These are phyloP conservation scores for Pao palembangensis DNA, from an alignment of 2,113 vertebrate species.

Conservation along the genomic window DNA sequence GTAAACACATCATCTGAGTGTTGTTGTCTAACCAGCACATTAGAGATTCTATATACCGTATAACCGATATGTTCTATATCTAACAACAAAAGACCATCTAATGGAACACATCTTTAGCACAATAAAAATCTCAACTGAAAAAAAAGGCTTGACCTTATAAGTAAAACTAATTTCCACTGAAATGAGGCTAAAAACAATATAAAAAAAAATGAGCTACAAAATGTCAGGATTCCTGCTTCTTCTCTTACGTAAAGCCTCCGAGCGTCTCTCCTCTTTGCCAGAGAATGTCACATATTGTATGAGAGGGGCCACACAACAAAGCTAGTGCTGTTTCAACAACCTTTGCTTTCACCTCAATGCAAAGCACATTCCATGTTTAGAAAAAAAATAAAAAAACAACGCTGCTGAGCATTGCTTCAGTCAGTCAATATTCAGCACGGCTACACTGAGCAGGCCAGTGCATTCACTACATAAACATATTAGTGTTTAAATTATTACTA, in stretches of 20 bases:
- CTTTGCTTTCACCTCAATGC: conserved; percentile 35
- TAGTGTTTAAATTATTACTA: too few species aligned
- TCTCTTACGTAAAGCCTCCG: conserved; percentile 35
- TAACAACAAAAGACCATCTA: neutral
- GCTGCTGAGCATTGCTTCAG: conserved; percentile 4
- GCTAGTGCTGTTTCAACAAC: conserved; percentile 29
- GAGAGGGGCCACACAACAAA: conserved; percentile 33
- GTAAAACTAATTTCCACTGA: neutral
- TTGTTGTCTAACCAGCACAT: conserved; percentile 3
- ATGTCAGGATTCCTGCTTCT: conserved; percentile 18
- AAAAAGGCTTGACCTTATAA: too few species aligned
- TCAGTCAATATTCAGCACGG: conserved; percentile 39
- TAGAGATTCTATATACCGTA: conserved; percentile 8
- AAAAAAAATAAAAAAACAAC: conserved; percentile 7
- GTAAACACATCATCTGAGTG: conserved; percentile 24
- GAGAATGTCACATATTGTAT: conserved; percentile 23
- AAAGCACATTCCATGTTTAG: conserved; percentile 29
- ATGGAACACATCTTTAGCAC: neutral
- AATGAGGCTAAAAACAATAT: neutral
- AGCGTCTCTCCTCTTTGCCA: conserved; percentile 21
- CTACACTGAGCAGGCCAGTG: conserved; percentile 12
- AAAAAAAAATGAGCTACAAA: neutral
- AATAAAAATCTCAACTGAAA: neutral
- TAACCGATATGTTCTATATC: too few species aligned
- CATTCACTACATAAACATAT: neutral